A percentile compares a stretch with the other conserved stretches of the same genome.
These are phyloP conservation scores for Mellivora capensis DNA, from an alignment of 2,113 vertebrate species.

Conservation along the genomic window DNA sequence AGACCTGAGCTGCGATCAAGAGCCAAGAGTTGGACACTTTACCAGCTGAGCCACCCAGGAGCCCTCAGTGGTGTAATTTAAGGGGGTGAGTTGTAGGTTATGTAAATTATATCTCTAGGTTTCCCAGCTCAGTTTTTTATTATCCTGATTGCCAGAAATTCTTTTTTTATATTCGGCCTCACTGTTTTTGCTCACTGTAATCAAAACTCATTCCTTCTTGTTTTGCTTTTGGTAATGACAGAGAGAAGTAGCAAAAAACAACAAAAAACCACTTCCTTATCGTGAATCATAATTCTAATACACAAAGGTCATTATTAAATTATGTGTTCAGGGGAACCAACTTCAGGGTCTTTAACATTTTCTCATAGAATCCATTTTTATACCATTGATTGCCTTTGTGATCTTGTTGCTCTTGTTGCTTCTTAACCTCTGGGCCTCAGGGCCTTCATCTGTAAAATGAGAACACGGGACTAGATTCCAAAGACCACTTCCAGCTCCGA, in stretches of 20 bases:
- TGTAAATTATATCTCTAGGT: not conserved
- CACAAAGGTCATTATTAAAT: not conserved
- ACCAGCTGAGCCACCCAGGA: not conserved
- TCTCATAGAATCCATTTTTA: not conserved
- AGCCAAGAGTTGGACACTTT: not conserved
- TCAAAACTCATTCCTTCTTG: not conserved
- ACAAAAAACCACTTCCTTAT: not conserved
- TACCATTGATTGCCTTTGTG: not conserved
- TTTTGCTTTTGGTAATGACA: slow-evolving; percentile 1
- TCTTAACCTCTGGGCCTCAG: not conserved
- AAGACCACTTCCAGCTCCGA: not conserved
- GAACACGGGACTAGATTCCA: not conserved
- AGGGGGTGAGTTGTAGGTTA: not conserved
- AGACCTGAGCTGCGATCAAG: not conserved
- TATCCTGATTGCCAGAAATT: not conserved
- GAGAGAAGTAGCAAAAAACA: not conserved
- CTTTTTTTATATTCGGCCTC: not conserved
- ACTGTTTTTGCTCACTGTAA: not conserved
- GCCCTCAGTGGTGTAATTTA: not conserved
- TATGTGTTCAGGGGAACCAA: not conserved
- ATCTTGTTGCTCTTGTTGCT: not conserved
- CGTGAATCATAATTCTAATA: not conserved
- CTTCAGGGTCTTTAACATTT: not conserved
- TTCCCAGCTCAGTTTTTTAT: not conserved
- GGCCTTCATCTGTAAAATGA: not conserved